Base-by-base conservation (phyloP, 2,113 vertebrate species). In the Gallinago media region DNA sequence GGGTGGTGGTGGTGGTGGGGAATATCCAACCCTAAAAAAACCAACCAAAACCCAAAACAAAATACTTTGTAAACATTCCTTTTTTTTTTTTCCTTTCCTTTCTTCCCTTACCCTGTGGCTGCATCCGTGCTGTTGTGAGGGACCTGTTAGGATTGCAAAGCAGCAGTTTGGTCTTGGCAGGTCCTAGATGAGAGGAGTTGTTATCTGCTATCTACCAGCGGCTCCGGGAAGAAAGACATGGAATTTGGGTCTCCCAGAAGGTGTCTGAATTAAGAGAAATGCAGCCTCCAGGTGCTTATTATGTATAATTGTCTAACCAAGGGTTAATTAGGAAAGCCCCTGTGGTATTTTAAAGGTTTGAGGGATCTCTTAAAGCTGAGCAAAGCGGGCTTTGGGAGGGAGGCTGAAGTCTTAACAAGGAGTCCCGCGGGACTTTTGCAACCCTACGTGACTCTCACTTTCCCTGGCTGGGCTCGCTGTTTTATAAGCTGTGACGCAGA, bases 241-340 rank as follows among this genome's bases (percentile, higher is more conserved):
- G 72, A 78, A 89, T 95, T 81, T 87, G 13, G 27, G 62, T 86
- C 46, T 92, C 91, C 83, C 61, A 61, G 76, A 87, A 94, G 80
- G 80, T 82, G 34, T 85, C 70, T 61, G 49, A 92, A 70, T 63
- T 75, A 89, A 94, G 46, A 88, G 47, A 78, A 92, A 88, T 36
- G 29, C 18, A 76, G 88, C 91, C 89, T 94, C 91, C 70, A 78
- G 90, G 56, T 74, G 52, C 85, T 93, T 86, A 65, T 93, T 92
- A 92, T 78, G 46, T 72, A 80, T 80, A 88, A 86, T 65, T 1
- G 5, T 74, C 78, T 63, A 92, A 80, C 38, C 61, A 89, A 92
- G 52, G 88, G 92, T 96, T 92, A 93, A 92, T 96, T 91, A 87
- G 72, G 83, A 93, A 95, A 92, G 61, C 68, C 88, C 73, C 85